Percentiles rank a stretch among this genome's conserved stretches.
phyloP scores from a whole-genome alignment of 2,888 invertebrate genomes.

The Druceiella hillmani region DNA sequence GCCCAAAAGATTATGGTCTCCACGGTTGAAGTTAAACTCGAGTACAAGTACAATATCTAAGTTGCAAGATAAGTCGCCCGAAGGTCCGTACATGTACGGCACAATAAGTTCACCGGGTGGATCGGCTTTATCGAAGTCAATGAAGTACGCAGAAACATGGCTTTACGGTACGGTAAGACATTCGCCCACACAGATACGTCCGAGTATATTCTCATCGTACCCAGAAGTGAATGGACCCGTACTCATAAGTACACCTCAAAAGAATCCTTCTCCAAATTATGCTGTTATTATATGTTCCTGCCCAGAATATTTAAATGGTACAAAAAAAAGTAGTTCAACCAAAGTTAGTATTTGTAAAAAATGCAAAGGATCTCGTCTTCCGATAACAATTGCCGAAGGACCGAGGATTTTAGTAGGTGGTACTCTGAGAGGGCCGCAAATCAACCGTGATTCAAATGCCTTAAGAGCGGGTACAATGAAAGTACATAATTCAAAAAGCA shows the following conservation, averaged over 20 bases:
- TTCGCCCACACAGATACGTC: conserved; percentile 40
- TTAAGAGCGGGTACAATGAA: conserved; percentile 60
- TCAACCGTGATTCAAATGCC: conserved; percentile 40
- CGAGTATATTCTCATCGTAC: conserved; percentile 47
- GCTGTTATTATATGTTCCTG: conserved; percentile 77
- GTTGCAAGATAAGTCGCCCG: conserved; percentile 45
- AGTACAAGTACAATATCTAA: conserved; percentile 36
- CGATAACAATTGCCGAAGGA: conserved; percentile 60
- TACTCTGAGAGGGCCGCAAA: conserved; percentile 55
- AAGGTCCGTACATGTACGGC: conserved; percentile 46
- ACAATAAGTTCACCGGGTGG: conserved; percentile 56
- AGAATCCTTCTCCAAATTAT: conserved; percentile 52
- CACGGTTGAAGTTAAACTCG: conserved; percentile 58
- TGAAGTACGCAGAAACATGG: conserved; percentile 84
- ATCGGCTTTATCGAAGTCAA: conserved; percentile 72
- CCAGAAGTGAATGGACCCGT: conserved; percentile 45
- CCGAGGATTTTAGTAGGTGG: conserved; percentile 51
- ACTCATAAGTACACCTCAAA: conserved; percentile 49
- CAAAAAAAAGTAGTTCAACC: conserved; percentile 66
- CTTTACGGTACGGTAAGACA: conserved; percentile 72
- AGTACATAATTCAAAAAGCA: conserved; percentile 52
- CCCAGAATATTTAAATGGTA: conserved; percentile 73
- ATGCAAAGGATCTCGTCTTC: conserved; percentile 75
- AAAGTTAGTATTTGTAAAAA: conserved; percentile 75
- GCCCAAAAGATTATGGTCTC: conserved; percentile 66